phyloP scores from a whole-genome alignment of 37 sponge, comb jelly and placozoan species.

The Axinella damicornis region DNA sequence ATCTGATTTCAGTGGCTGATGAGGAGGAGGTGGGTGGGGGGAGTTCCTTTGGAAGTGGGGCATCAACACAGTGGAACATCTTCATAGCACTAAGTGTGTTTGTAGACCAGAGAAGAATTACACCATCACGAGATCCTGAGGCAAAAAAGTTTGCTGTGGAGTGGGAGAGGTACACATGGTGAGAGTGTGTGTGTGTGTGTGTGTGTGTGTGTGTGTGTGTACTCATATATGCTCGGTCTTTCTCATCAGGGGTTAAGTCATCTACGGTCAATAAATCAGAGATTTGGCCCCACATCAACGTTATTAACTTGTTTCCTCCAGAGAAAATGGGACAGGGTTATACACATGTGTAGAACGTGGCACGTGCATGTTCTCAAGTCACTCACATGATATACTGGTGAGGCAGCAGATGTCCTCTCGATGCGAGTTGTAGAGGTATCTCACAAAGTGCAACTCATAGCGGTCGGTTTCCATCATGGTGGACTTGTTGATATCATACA shows the following conservation, averaged over 20 bases:
- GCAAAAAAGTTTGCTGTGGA: constrained; percentile 62
- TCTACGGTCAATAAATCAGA: no score
- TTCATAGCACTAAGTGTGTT: constrained; percentile 70
- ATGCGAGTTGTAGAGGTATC: constrained; percentile 46
- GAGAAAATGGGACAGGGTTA: no score
- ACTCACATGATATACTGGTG: constrained; percentile 57
- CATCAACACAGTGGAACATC: constrained; percentile 48
- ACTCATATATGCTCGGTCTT: no score
- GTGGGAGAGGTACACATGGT: neutral
- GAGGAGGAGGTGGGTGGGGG: neutral
- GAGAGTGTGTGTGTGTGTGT: no score
- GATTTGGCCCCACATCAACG: no score
- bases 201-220: no score
- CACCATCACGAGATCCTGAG: constrained; percentile 62
- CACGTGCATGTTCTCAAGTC: no score
- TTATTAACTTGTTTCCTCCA: no score
- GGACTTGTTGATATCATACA: constrained; percentile 64
- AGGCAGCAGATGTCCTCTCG: constrained; percentile 43
- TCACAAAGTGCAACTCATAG: constrained; percentile 46
- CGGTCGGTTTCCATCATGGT: constrained; percentile 37
- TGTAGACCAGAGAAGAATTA: constrained; percentile 70
- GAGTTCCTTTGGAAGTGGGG: neutral
- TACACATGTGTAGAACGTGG: no score
- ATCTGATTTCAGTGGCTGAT: constrained; percentile 5
- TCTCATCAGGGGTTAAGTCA: no score